These are phyloP conservation scores for Falco novaeseelandiae DNA, from an alignment of 2,797 vertebrate species.

Conservation along the genomic window DNA sequence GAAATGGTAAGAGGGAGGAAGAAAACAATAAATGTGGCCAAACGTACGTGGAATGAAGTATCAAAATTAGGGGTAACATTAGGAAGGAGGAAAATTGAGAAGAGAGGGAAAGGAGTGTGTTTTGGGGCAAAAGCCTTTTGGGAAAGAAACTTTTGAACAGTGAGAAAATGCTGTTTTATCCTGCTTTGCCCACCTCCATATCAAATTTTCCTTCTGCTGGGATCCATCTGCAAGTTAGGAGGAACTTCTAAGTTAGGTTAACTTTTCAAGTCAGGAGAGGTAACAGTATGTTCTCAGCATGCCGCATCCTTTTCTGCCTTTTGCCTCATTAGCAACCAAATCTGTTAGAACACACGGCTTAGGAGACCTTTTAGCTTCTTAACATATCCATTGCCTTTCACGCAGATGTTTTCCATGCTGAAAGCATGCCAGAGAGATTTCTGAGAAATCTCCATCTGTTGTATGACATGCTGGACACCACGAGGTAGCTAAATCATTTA, in stretches of 20 bases:
- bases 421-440: not conserved
- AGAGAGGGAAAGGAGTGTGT: not conserved
- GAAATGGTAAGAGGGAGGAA: not conserved
- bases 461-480: not conserved
- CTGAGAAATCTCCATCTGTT: constrained; percentile 31
- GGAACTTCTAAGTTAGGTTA: not conserved
- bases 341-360: not conserved
- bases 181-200: not conserved
- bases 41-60: not conserved
- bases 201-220: not conserved
- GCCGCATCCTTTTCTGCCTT: not conserved
- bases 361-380: not conserved
- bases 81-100: not conserved
- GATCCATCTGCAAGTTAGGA: not conserved
- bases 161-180: not conserved
- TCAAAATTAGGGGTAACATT: not conserved
- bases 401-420: not conserved
- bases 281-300: not conserved
- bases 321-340: not conserved
- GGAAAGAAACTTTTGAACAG: not conserved
- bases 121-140: not conserved
- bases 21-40: not conserved
- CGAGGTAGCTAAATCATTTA: not conserved
- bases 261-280: not conserved
- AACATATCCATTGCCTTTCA: not conserved